phyloP scores from a whole-genome alignment of 2,113 vertebrate species.

The Chlorodrepanis virens region DNA sequence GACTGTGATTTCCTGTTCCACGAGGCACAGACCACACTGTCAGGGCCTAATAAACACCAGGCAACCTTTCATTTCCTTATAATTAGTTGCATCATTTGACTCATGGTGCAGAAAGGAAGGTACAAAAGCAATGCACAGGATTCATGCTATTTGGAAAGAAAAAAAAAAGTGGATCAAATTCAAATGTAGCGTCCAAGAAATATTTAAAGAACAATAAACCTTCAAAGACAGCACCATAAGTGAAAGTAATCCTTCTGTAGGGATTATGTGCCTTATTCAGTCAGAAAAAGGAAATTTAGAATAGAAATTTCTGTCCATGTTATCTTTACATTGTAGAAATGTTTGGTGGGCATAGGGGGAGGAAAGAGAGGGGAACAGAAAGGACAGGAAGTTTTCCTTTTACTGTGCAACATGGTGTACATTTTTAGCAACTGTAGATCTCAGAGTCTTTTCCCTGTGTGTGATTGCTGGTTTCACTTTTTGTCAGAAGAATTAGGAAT shows the following conservation, averaged over 20 bases:
- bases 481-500: neutral
- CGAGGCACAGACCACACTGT: neutral
- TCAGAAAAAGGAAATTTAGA: neutral
- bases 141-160: neutral
- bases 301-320: neutral
- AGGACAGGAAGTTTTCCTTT: neutral
- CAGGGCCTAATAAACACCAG: neutral
- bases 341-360: neutral
- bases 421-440: neutral
- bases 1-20: conserved; percentile 21
- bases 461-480: neutral
- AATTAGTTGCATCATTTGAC: conserved; percentile 37
- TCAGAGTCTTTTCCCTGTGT: neutral
- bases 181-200: neutral
- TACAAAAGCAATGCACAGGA: neutral
- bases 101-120: neutral
- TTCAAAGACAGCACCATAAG: neutral
- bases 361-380: neutral
- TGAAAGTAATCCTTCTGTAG: neutral
- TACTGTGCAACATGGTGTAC: neutral
- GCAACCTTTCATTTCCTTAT: neutral
- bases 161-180: neutral
- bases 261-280: neutral
- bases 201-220: neutral
- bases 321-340: neutral